phyloP scores from a whole-genome alignment of 2,888 invertebrate genomes.

The Iselma pallidipennis region DNA sequence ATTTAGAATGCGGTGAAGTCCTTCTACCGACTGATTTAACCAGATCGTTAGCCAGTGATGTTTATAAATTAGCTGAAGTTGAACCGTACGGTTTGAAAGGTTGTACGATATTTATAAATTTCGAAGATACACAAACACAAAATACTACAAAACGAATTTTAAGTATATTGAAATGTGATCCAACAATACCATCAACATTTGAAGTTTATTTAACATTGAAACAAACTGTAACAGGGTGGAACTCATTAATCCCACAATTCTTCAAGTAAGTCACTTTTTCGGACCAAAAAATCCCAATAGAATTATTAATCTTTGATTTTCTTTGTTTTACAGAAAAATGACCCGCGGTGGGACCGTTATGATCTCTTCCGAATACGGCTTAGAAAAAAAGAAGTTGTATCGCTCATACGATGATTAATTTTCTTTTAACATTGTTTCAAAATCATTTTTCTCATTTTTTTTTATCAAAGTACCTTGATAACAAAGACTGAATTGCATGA shows the following conservation, averaged over 20 bases:
- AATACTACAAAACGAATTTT: constrained; percentile 68
- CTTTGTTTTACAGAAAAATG: constrained; percentile 69
- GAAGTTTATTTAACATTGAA: constrained; percentile 85
- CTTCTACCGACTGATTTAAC: constrained; percentile 80
- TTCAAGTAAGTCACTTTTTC: constrained; percentile 71
- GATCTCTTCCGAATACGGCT: constrained; percentile 82
- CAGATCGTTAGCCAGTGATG: constrained; percentile 74
- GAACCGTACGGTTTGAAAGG: constrained; percentile 90
- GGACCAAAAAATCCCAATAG: not conserved
- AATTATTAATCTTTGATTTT: not conserved
- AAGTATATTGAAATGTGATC: constrained; percentile 82
- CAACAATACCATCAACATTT: constrained; percentile 83
- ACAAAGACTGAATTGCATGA: not conserved
- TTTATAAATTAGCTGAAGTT: constrained; percentile 77
- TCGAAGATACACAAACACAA: constrained; percentile 70
- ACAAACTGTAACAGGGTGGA: constrained; percentile 84
- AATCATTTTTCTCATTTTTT: too few relatives aligned
- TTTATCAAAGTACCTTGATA: not conserved
- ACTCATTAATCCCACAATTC: constrained; percentile 82
- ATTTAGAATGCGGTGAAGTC: constrained; percentile 81
- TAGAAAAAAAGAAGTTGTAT: constrained; percentile 89
- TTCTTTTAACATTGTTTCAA: not conserved
- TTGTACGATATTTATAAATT: constrained; percentile 79
- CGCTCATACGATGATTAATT: constrained; percentile 57
- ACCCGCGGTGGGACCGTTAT: constrained; percentile 83